These are phyloP conservation scores for Melinopterus prodromus DNA, from an alignment of 2,888 invertebrate genomes.

Conservation along the genomic window DNA sequence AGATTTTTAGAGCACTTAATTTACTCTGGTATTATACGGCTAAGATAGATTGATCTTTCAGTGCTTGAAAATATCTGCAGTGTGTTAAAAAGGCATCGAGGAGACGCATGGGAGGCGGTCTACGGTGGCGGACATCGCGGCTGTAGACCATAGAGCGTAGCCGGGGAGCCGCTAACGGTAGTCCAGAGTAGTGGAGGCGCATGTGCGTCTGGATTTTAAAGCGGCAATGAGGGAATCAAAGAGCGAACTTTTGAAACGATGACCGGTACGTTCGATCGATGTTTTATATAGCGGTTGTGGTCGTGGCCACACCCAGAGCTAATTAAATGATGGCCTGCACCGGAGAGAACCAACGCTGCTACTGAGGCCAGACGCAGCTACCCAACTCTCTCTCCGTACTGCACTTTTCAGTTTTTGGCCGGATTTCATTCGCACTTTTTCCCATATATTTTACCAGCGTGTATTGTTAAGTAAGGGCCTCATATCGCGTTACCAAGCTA, in stretches of 20 bases:
- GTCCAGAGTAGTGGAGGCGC: slow-evolving; percentile 46
- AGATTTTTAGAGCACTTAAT: too few relatives aligned
- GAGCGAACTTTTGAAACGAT: slow-evolving; percentile 63
- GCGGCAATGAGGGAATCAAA: slow-evolving; percentile 62
- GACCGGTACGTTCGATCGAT: slow-evolving; percentile 63
- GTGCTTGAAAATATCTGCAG: too few relatives aligned
- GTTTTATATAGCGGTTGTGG: slow-evolving; percentile 58
- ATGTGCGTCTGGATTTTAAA: slow-evolving; percentile 58
- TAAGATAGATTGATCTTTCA: too few relatives aligned
- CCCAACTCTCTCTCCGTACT: not conserved
- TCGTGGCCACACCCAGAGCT: slow-evolving; percentile 62
- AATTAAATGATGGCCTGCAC: slow-evolving; percentile 61
- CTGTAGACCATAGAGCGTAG: slow-evolving; percentile 40
- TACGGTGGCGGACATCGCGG: not conserved
- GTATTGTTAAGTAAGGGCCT: not conserved
- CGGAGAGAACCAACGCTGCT: slow-evolving; percentile 48
- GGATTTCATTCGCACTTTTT: not conserved
- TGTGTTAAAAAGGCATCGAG: too few relatives aligned
- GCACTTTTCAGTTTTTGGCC: not conserved
- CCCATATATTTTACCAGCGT: not conserved
- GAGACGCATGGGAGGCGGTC: not conserved
- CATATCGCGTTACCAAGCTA: too few relatives aligned
- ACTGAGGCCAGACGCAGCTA: not conserved
- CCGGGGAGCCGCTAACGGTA: slow-evolving; percentile 32
- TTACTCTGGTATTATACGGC: too few relatives aligned